Evolutionary conservation across 1,140 invertebrate genomes (phyloP), one percentile per base, ranked within the genome.

Genomic region (Camponotus vicinus): DNA sequence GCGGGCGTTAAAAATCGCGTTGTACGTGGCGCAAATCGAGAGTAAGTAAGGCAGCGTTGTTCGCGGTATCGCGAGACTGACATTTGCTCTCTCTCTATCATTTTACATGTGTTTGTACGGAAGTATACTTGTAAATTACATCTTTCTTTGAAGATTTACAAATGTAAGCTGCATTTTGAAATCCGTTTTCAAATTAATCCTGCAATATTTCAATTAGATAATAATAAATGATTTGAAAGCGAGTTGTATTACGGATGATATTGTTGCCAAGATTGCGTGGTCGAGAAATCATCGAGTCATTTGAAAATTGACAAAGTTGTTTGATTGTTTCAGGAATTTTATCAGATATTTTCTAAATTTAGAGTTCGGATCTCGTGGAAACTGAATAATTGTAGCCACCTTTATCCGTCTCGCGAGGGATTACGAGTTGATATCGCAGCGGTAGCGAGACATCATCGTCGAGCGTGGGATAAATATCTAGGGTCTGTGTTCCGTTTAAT

Each of bases 391-490:
- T n/a, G 6, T 52, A 55, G 4, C 13, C 40, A 13, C n/a, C 6
- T 66, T 37, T n/a, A 9, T 70, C 21, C 21, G 42, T 32, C 59
- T 11, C 11, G 67, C 80, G 18, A 52, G 4, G n/a, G 49, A 77
- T 49, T 78, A 32, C 63, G 49, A 45, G 18, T 34, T 69, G 79
- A 67, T n/a, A 59, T 45, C 73, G 61, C 69, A 79, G 63, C 67
- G 89, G 63, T 66, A 85, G 75, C 84, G 69, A 61, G 70, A 75
- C 70, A 80, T 87, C 83, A 88, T 71, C 52, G 37, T 85, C 84
- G 87, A 88, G 88, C 90, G 88, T 91, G 90, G 91, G 91, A 91
- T 92, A 92, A 91, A 91, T 91, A 91, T 91, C 90, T 91, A 86
- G 57, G 70, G 89, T 86, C 86, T 90, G 89, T 91, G 90, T 89